A percentile compares a stretch with the other conserved stretches of the same genome.
phyloP scores from a whole-genome alignment of 2,888 invertebrate genomes.

The Drosophila koepferae region DNA sequence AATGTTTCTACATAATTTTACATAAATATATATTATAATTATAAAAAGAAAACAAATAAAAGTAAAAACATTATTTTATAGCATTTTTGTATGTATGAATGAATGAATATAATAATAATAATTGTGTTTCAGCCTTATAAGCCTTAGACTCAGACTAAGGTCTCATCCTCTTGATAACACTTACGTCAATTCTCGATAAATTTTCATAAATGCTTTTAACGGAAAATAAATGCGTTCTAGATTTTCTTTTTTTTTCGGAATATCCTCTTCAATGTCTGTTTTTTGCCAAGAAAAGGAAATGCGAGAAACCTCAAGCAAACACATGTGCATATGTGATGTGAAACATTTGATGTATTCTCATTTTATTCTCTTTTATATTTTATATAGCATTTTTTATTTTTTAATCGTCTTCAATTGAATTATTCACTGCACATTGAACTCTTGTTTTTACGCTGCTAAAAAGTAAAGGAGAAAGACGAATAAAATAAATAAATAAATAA shows the following conservation, averaged over 20 bases:
- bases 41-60: too few relatives aligned
- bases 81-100: too few relatives aligned
- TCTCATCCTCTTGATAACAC: background rate
- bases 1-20: too few relatives aligned
- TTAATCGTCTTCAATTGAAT: constrained; percentile 25
- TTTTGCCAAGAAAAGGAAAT: background rate
- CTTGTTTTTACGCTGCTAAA: constrained; percentile 17
- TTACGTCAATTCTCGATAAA: background rate
- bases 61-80: too few relatives aligned
- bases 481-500: background rate
- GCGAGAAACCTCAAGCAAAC: background rate
- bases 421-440: constrained; percentile 37
- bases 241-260: background rate
- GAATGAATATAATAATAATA: too few relatives aligned
- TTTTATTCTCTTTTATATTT: background rate
- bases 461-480: background rate
- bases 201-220: background rate
- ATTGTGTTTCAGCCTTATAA: too few relatives aligned
- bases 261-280: background rate
- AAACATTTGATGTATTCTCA: background rate
- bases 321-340: constrained; percentile 4
- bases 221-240: background rate
- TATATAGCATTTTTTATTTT: background rate
- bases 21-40: too few relatives aligned
- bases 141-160: too few relatives aligned